Percentiles rank a stretch among this genome's conserved stretches.
These are phyloP conservation scores for Andricus quercusramuli DNA, from an alignment of 2,888 invertebrate genomes.

Conservation along the genomic window DNA sequence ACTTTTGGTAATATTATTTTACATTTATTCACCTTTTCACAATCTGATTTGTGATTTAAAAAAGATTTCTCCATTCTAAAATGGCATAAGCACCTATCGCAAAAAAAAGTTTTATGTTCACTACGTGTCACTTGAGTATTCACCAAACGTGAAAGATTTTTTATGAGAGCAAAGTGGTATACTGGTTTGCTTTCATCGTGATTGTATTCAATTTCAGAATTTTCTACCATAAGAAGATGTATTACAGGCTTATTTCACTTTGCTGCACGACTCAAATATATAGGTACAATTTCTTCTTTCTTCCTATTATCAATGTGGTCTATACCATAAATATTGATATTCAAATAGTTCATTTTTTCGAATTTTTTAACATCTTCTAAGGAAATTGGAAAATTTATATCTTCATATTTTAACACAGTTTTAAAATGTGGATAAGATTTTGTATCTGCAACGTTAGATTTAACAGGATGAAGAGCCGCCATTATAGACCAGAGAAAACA, in stretches of 20 bases:
- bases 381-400: constrained; percentile 53
- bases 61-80: no score
- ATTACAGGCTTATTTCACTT: no score
- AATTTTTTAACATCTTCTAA: constrained; percentile 53
- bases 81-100: no score
- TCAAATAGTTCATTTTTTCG: constrained; percentile 54
- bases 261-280: neutral
- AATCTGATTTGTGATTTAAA: no score
- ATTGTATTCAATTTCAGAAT: no score
- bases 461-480: constrained; percentile 52
- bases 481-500: constrained; percentile 56
- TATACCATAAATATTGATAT: constrained; percentile 58
- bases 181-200: no score
- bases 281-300: neutral
- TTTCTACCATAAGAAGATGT: no score
- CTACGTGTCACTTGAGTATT: no score
- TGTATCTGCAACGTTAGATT: constrained; percentile 30
- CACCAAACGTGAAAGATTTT: no score
- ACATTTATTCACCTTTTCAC: no score
- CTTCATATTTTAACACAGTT: constrained; percentile 48
- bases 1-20: neutral
- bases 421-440: constrained; percentile 52
- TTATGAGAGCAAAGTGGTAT: no score
- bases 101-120: no score
- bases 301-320: constrained; percentile 22